Evolutionary conservation across 2,888 invertebrate species (phyloP).

Genomic region (Ochropacha duplaris): DNA sequence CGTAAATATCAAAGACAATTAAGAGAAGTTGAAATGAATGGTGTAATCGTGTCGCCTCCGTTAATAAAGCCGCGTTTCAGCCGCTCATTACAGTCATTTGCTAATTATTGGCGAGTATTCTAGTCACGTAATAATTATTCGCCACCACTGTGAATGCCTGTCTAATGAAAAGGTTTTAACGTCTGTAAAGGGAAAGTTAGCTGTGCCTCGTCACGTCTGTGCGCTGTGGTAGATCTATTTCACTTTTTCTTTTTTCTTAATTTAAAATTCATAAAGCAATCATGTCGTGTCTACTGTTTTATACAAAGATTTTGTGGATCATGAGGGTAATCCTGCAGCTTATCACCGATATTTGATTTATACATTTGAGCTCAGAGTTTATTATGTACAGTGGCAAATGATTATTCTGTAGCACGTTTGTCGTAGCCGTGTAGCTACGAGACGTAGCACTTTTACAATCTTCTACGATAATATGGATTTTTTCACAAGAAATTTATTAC

Average conservation of each 20-base stretch:
- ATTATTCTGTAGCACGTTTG: neutral
- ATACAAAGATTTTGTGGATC: neutral
- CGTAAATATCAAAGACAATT: neutral
- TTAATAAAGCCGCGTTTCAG: conserved; percentile 4
- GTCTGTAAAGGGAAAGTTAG: conserved; percentile 27
- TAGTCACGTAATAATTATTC: conserved; percentile 40
- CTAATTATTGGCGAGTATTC: conserved; percentile 38
- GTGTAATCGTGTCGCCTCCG: conserved; percentile 3
- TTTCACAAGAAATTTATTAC: neutral
- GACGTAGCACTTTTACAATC: too few relatives aligned
- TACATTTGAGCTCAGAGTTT: neutral
- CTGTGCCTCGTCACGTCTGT: conserved; percentile 12
- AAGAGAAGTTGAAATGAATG: conserved; percentile 2
- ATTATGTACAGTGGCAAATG: neutral
- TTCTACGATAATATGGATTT: neutral
- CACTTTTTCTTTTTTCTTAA: conserved; percentile 22
- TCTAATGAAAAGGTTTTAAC: conserved; percentile 42
- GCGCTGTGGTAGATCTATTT: conserved; percentile 20
- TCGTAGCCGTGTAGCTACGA: neutral
- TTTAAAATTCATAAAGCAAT: conserved; percentile 33
- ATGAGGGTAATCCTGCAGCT: neutral
- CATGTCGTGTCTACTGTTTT: neutral
- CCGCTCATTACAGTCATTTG: conserved; percentile 31
- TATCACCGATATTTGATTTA: neutral
- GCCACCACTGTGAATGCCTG: conserved; percentile 28